These are phyloP conservation scores for Prinia subflava DNA, from an alignment of 2,113 vertebrate species.

Conservation along the genomic window DNA sequence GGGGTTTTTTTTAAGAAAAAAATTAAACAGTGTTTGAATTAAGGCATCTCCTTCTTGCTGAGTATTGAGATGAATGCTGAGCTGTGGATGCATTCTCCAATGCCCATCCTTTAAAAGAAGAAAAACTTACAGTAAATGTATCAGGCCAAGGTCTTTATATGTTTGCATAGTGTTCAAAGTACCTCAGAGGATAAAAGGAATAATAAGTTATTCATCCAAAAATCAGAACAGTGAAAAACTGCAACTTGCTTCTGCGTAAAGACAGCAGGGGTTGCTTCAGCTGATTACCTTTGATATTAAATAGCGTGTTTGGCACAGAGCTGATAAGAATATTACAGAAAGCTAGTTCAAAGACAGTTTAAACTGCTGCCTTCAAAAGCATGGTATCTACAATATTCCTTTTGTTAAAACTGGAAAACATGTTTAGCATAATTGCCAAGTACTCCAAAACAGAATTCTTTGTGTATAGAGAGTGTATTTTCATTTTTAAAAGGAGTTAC, in stretches of 20 bases:
- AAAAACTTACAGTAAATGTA: neutral
- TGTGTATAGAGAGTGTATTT: neutral
- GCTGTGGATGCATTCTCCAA: neutral
- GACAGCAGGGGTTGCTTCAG: slow-evolving; percentile 20
- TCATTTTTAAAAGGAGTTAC: neutral
- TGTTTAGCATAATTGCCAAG: slow-evolving; percentile 16
- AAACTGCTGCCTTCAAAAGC: slow-evolving; percentile 19
- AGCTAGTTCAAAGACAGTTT: slow-evolving; percentile 40
- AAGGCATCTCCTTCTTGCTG: neutral
- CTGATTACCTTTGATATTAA: slow-evolving; percentile 59
- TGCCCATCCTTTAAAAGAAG: neutral
- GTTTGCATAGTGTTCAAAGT: slow-evolving; percentile 38
- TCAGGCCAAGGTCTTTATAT: neutral
- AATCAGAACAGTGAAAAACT: slow-evolving; percentile 24
- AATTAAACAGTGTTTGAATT: neutral
- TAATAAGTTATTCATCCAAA: slow-evolving; percentile 32
- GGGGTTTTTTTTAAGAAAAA: neutral
- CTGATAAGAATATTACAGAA: slow-evolving; percentile 24
- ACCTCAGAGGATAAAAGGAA: slow-evolving; percentile 17
- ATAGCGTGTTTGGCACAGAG: slow-evolving; percentile 5
- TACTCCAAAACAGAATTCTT: neutral
- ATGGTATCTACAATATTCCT: slow-evolving; percentile 6
- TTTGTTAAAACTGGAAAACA: slow-evolving; percentile 49
- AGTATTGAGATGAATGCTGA: neutral
- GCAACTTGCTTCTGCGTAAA: neutral